Conservation (phyloP, 2,888 invertebrate genomes). For the Drosophila engyochracea region DNA sequence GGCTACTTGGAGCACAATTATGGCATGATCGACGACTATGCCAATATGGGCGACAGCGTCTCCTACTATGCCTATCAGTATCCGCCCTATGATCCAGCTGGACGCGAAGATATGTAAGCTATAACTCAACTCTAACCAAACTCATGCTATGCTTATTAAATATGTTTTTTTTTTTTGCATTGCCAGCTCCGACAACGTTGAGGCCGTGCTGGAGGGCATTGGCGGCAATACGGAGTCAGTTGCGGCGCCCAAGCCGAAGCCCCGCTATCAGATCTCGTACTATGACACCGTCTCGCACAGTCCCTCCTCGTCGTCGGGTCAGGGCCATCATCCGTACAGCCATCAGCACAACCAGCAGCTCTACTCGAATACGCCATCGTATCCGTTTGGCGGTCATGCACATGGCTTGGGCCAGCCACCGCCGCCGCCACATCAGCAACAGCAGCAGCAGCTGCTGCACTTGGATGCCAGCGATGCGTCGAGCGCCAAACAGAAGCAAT, state of each 20-base stretch:
- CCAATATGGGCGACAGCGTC: slow-evolving; percentile 86
- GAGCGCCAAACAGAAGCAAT: slow-evolving; percentile 78
- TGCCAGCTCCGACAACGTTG: slow-evolving; percentile 85
- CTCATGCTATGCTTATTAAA: neutral
- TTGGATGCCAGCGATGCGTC: slow-evolving; percentile 71
- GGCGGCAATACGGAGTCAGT: slow-evolving; percentile 69
- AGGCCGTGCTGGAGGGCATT: slow-evolving; percentile 84
- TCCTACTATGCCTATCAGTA: slow-evolving; percentile 88
- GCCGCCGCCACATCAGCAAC: slow-evolving; percentile 74
- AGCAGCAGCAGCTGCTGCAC: slow-evolving; percentile 71
- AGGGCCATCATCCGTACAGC: slow-evolving; percentile 48
- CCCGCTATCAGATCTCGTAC: slow-evolving; percentile 79
- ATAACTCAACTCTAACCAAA: neutral
- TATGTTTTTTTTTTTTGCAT: neutral
- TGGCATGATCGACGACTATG: slow-evolving; percentile 84
- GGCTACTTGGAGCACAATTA: slow-evolving; percentile 88
- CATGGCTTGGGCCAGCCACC: slow-evolving; percentile 63
- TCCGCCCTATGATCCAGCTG: slow-evolving; percentile 87
- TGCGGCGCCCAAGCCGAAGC: slow-evolving; percentile 66
- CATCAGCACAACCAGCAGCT: slow-evolving; percentile 67
- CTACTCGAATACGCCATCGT: slow-evolving; percentile 81
- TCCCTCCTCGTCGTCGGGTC: slow-evolving; percentile 49
- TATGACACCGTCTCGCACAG: slow-evolving; percentile 77
- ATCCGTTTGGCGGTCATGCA: slow-evolving; percentile 55
- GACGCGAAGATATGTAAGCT: slow-evolving; percentile 85